Evolutionary conservation across 2,888 invertebrate genomes (phyloP), one percentile per base, ranked within the genome.

Genomic region (Priocnemis perturbator): DNA sequence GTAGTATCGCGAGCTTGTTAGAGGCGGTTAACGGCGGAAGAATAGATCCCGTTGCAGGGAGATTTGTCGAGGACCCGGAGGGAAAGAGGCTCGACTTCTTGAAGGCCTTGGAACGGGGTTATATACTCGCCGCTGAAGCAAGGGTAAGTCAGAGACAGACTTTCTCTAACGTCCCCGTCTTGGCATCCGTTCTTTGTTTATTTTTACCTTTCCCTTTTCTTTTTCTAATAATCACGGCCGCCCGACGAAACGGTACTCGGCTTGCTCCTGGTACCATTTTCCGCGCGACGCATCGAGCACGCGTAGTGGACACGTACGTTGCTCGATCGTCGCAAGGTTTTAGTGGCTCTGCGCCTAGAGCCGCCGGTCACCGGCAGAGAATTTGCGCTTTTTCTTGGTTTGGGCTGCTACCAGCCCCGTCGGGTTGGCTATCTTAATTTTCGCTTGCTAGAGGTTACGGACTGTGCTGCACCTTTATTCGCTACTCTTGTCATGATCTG

Each of bases 81-180:
- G 93, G 92, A 87, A 92, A 91, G 83, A 91, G 90, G 89, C 85
- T 91, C 76, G 96, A 96, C 92, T 93, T 97, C 89, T 91, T 94
- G 86, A 96, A 96, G 91, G 97, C 97, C 88, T 92, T 94, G 89
- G 95, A 96, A 89, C 94, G 94, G 91, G 96, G 97, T 87, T 94
- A 95, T 91, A 93, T 97, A 87, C 92, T 97, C 91, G 94, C 96
- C 90, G 96, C 97, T 89, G 96, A 96, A 93, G 95, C 96, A 89
- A 93, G 97, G 96, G 97, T 97, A 93, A 97, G 96, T 60, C 23
- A 48, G 23, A 50, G 17, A 50, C 50, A 50, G 50, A 19, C 50
- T 50, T 50, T 50, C 50, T 50, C 19, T 50, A 19, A 50, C 50
- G 50, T 50, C 50, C 17, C 50, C 19, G 50, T 50, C 50, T 50